Evolutionary conservation across 2,888 invertebrate species (phyloP), one percentile per base, ranked within the genome.

Genomic region (Nymphalis polychloros): DNA sequence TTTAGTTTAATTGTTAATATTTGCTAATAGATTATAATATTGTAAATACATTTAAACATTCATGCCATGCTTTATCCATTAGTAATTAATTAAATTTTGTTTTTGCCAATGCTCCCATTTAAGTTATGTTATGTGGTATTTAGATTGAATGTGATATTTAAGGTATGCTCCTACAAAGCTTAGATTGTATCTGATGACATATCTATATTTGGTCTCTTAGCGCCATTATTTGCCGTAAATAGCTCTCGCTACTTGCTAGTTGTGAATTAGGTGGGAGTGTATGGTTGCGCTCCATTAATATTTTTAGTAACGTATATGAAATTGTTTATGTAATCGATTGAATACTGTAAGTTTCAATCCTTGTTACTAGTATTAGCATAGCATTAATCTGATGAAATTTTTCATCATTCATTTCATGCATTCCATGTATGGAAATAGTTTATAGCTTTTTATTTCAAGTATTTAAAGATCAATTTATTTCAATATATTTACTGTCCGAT

Each of bases 161-260:
- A 49, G 66, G 35, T 13, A 41, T 67, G 55, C 61, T 23, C 31
- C 41, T 67, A 27, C 66, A 23, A 17, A 57, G 61, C 57, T 67
- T 55, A 67, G 41, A 60, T 57, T 67, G 20, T 67, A 67, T 62
- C 61, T 61, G 49, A 67, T 67, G 55, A 35, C 60, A 67, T 67
- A 62, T 62, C 66, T 67, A 62, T 67, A 67, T 67, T 62, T 62
- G 62, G 66, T 6, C 48, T 48, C 48, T 62, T 48, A 61, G 61
- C 55, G 66, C 57, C 61, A 57, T 67, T 62, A 62, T 48, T 19
- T 10, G 49, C 62, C 41, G 35, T 62, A 67, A 49, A 46, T 53
- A 55, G 41, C 47, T 48, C 13, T 57, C 41, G 57, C 41, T 60
- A 27, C 48, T 60, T 48, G 16, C 8, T 17, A 23, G 23, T 52